Conservation (phyloP, 2,113 vertebrate genomes). For the Corynorhinus townsendii region DNA sequence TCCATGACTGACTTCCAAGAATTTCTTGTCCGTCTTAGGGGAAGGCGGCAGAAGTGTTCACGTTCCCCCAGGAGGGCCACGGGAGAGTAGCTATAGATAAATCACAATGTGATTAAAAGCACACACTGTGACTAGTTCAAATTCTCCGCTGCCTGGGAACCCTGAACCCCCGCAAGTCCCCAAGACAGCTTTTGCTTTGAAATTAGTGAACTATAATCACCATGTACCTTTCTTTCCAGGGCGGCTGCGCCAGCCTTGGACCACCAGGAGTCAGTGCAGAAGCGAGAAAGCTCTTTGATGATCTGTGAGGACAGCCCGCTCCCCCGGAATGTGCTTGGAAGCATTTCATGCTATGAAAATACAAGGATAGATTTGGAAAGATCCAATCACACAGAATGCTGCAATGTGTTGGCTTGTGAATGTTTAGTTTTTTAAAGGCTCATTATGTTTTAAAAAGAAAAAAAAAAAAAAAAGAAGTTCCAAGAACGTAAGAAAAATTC, state of each 20-base stretch:
- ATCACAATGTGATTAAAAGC: background rate
- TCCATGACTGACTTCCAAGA: conserved; percentile 9
- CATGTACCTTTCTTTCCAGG: background rate
- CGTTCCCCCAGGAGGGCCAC: background rate
- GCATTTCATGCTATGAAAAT: background rate
- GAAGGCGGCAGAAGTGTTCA: background rate
- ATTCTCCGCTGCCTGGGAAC: background rate
- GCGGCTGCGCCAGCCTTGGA: background rate
- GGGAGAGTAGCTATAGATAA: background rate
- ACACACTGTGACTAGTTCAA: too few relatives aligned
- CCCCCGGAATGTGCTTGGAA: background rate
- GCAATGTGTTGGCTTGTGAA: background rate
- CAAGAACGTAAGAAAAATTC: conserved; percentile 4
- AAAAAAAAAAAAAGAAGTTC: background rate
- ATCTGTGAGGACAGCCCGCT: background rate
- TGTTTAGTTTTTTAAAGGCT: background rate
- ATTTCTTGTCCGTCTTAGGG: background rate
- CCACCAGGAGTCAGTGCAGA: background rate
- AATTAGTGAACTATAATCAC: background rate
- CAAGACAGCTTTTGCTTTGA: background rate
- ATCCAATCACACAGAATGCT: background rate
- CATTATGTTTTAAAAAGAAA: background rate
- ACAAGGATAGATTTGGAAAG: background rate
- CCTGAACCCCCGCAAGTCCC: background rate
- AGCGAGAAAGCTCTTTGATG: background rate